phyloP scores from a whole-genome alignment of 2,888 invertebrate genomes.

The Molorchus minor region DNA sequence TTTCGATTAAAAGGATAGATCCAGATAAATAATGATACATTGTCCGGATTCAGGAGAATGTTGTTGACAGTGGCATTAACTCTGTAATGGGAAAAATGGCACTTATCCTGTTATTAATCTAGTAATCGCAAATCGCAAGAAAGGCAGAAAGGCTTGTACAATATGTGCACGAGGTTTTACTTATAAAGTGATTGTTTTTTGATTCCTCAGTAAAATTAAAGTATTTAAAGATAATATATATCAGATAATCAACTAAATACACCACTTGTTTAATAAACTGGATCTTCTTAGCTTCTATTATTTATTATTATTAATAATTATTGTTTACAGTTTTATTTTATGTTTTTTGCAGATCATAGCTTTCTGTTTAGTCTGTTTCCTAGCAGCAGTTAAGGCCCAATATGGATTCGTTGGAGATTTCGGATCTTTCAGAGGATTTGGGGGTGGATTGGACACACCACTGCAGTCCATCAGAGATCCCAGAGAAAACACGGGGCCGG shows the following conservation, averaged over 20 bases:
- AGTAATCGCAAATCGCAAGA: not conserved
- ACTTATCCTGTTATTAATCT: not conserved
- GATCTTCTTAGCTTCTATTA: too few relatives aligned
- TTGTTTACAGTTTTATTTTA: not conserved
- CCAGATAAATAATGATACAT: constrained; percentile 3
- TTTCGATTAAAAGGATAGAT: not conserved
- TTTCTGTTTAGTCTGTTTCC: constrained; percentile 48
- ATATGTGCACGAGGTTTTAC: too few relatives aligned
- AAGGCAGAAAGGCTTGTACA: too few relatives aligned
- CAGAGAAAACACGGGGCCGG: constrained; percentile 77
- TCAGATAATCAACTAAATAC: too few relatives aligned
- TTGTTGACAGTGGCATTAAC: not conserved
- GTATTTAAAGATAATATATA: too few relatives aligned
- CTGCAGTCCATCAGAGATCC: constrained; percentile 67
- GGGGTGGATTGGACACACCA: constrained; percentile 62
- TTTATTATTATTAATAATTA: too few relatives aligned
- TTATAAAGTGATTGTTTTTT: too few relatives aligned
- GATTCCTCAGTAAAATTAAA: too few relatives aligned
- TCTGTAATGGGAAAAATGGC: not conserved
- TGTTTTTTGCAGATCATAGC: constrained; percentile 42
- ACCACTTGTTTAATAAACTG: too few relatives aligned
- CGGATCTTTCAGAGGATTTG: constrained; percentile 60
- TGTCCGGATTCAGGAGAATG: constrained; percentile 4
- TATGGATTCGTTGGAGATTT: constrained; percentile 58
- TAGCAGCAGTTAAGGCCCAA: constrained; percentile 58